Evolutionary conservation across 2,888 invertebrate genomes (phyloP), one percentile per base, ranked within the genome.

Genomic region (Rhagium mordax): DNA sequence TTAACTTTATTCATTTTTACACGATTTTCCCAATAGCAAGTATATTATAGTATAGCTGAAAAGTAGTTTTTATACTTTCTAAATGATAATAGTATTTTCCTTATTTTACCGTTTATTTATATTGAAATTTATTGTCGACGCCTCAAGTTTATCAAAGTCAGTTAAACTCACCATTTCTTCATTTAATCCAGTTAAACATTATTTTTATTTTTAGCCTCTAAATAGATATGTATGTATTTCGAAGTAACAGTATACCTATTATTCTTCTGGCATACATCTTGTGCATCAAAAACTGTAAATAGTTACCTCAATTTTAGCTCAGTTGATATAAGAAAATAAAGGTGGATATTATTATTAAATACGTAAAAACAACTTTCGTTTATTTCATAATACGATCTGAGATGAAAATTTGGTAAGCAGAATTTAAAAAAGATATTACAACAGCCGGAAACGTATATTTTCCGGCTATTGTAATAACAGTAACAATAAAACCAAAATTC

Each of bases 1-100:
- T 47, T 21, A 41, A 61, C 41, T 41, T 47, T 47, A 20, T 33
- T 21, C 16, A 21, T 60, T 60, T 47, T 7, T 27, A 60, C 18
- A 18, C 10, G 16, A 10, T 60, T 60, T 8, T 33, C 33, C 29
- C 41, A 18, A 18, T 33, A 41, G 60, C 60, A 51, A 51, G 51
- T 51, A 51, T 51, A 51, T n/a, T n/a, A n/a, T 18, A 60, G 29
- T 61, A 21, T 47, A 61, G 61, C 61, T 61, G 61, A 61, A 61
- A 61, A 61, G 61, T 61, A 61, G 61, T 48, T 47, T 61, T 13
- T 20, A n/a, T 21, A 2, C 47, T 21, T 15, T 2, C 5, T n/a
- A 41, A 41, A 41, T 13, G 10, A 2, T 41, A 41, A 41, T 41
- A n/a, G n/a, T 41, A n/a, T 10, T 41, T 33, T 41, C n/a, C n/a